These are phyloP conservation scores for Orthonychiurus folsomi DNA, from an alignment of 2,888 invertebrate species.

Conservation along the genomic window DNA sequence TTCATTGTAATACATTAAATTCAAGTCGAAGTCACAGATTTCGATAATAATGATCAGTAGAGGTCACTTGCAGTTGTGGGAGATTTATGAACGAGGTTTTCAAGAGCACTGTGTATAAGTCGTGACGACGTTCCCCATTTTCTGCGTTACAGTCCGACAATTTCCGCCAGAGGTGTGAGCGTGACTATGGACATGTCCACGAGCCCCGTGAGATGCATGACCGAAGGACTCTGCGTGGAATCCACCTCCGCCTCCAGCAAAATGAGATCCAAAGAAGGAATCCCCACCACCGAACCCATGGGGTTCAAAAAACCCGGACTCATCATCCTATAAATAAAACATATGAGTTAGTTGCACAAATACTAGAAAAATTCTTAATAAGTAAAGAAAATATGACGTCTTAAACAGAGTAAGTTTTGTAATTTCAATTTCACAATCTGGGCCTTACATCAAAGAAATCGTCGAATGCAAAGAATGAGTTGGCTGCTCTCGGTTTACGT, in stretches of 20 bases:
- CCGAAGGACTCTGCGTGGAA: too few species aligned
- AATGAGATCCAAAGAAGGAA: conserved; percentile 42
- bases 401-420: not conserved
- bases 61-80: not conserved
- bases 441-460: conserved; percentile 38
- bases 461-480: conserved; percentile 36
- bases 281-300: conserved; percentile 42
- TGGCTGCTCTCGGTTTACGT: conserved; percentile 8
- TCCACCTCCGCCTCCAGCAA: conserved; percentile 29
- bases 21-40: too few species aligned
- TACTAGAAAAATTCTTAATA: conserved; percentile 9
- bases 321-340: conserved; percentile 41
- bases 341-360: not conserved
- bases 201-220: too few species aligned
- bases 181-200: too few species aligned
- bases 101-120: conserved; percentile 44
- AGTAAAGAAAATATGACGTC: too few species aligned
- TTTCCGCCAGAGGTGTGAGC: conserved; percentile 15
- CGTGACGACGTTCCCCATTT: conserved; percentile 43
- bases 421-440: too few species aligned
- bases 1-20: too few species aligned
- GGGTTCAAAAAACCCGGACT: conserved; percentile 39
- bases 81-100: too few species aligned
- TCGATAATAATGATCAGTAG: too few species aligned
- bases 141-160: conserved; percentile 43